These are phyloP conservation scores for Trichogramma evanescens DNA, from an alignment of 2,888 invertebrate species.

Conservation along the genomic window DNA sequence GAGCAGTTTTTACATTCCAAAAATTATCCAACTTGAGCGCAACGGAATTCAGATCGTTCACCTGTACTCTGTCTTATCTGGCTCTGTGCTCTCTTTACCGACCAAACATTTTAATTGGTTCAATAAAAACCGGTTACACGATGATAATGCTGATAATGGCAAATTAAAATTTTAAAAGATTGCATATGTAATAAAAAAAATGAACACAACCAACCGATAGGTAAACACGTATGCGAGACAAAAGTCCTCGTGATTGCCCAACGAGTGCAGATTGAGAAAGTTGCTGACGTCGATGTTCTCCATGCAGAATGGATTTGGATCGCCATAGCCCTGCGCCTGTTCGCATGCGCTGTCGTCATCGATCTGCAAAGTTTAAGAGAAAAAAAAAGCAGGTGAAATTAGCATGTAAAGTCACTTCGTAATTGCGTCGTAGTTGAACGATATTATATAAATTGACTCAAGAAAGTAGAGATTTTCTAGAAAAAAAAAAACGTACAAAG, in stretches of 20 bases:
- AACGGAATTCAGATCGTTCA: too few relatives aligned
- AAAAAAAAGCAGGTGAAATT: not conserved
- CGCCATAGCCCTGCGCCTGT: constrained; percentile 51
- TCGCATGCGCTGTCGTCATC: constrained; percentile 79
- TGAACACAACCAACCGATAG: constrained; percentile 48
- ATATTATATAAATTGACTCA: not conserved
- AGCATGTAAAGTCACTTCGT: not conserved
- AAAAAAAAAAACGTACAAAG: too few relatives aligned
- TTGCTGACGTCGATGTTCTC: constrained; percentile 98
- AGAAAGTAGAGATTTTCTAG: too few relatives aligned
- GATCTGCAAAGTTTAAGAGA: constrained; percentile 62
- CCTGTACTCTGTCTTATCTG: too few relatives aligned
- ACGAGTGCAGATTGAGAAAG: constrained; percentile 94
- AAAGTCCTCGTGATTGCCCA: constrained; percentile 95
- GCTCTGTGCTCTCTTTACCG: too few relatives aligned
- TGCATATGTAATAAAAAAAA: not conserved
- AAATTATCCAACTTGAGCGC: too few relatives aligned
- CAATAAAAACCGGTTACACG: not conserved
- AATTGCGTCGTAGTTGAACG: not conserved
- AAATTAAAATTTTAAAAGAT: too few relatives aligned
- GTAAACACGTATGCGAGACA: constrained; percentile 99
- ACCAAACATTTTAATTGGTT: too few relatives aligned
- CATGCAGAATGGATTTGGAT: constrained; percentile 85
- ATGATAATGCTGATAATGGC: not conserved
- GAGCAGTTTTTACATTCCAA: too few relatives aligned